Conservation (phyloP, 2,888 invertebrate species). For the Ashinkailepas kermadecensis region DNA sequence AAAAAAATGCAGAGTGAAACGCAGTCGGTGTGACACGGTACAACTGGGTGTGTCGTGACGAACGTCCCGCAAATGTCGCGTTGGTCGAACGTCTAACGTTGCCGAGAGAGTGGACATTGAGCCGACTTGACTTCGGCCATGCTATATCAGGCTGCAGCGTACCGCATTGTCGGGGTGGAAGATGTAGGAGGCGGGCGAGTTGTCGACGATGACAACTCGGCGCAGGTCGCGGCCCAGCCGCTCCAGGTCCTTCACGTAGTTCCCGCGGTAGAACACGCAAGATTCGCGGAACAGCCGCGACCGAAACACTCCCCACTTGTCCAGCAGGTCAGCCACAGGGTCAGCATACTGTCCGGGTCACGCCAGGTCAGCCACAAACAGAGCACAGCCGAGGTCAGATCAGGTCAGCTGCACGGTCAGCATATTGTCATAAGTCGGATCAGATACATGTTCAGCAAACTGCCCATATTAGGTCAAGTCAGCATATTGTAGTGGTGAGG, state of each 20-base stretch:
- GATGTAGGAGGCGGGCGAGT: conserved; percentile 99
- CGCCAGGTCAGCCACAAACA: not conserved
- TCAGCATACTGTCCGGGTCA: conserved; percentile 74
- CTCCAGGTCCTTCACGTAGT: conserved; percentile 95
- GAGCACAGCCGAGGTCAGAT: not conserved
- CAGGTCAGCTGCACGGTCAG: not conserved
- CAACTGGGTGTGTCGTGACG: too few relatives aligned
- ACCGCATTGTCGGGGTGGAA: conserved; percentile 99
- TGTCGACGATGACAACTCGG: conserved; percentile 96
- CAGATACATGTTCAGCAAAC: too few relatives aligned
- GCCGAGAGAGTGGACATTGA: too few relatives aligned
- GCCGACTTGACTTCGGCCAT: too few relatives aligned
- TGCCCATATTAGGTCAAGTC: too few relatives aligned
- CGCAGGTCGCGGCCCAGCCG: conserved; percentile 92
- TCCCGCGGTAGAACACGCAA: conserved; percentile 98
- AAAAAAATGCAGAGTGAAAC: too few relatives aligned
- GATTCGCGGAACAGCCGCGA: conserved; percentile 97
- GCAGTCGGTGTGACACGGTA: too few relatives aligned
- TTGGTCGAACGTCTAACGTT: too few relatives aligned
- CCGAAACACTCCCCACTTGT: conserved; percentile 94
- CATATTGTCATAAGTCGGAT: not conserved
- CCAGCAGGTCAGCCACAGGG: conserved; percentile 96
- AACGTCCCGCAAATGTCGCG: too few relatives aligned
- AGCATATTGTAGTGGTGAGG: too few relatives aligned
- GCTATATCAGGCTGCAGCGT: conserved; percentile 31